Base-by-base conservation (phyloP, 1,140 invertebrate genomes). In the Bombus polaris region DNA sequence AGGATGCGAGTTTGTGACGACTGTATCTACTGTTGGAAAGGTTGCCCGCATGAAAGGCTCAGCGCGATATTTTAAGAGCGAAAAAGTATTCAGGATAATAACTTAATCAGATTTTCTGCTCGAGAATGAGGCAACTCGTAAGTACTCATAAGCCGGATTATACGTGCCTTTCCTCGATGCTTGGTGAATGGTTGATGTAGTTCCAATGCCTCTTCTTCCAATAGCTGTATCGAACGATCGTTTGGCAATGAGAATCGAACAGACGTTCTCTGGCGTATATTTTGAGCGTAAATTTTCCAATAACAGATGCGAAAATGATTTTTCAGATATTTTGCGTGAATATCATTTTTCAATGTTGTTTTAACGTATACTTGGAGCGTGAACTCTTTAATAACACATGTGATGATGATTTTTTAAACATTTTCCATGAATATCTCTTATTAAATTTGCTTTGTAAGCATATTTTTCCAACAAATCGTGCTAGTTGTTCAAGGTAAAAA, bases 111-210 rank as follows among this genome's bases (percentile, higher is more conserved):
- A 37, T 42, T 57, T 15, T 22, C 28, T 0, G 47, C 13, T 10
- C 35, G n/a, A 4, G 3, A 10, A 65, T 22, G 66, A 39, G 42
- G 22, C 47, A 57, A 28, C 71, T 57, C 9, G 32, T 66, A 75
- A 75, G 47, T 82, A 44, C 32, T 39, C 15, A 25, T 80, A 72
- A 81, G 47, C 66, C 68, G 47, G 66, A 35, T 81, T 81, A 81
- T 42, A 9, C 4, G 65, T 18, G 44, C 12, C 3, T 35, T 28
- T 13, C 8, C 1, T n/a, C 44, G 47, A 13, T 22, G 22, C 0
- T 42, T 28, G 18, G 12, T 37, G n/a, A 47, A 73, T 39, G 22
- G 32, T n/a, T 15, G 32, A 68, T 57, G n/a, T 35, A 62, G 62
- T 28, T 12, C 3, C 71, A 22, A 65, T 73, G 10, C 53, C 15